phyloP scores from a whole-genome alignment of 2,797 vertebrate species.

The Myripristis jacobus region DNA sequence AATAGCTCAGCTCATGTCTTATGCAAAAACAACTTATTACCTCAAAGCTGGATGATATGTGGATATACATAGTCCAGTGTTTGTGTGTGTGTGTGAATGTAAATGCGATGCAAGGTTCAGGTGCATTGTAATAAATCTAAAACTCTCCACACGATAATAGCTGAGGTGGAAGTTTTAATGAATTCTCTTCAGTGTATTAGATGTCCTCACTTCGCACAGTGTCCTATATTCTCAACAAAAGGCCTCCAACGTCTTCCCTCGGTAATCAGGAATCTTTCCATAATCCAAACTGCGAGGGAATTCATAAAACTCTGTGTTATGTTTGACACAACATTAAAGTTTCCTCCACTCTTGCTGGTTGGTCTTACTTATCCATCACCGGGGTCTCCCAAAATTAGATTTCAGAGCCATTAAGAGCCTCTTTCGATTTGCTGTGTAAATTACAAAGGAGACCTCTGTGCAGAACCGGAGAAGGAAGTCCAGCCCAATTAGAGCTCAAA shows the following conservation, averaged over 20 bases:
- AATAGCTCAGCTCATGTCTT: background rate
- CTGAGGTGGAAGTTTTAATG: background rate
- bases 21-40: background rate
- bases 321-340: constrained; percentile 1
- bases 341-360: background rate
- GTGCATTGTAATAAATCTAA: constrained; percentile 1
- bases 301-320: background rate
- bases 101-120: background rate
- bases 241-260: background rate
- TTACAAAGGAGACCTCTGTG: too few species aligned
- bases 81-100: background rate
- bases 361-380: too few species aligned
- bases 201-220: background rate
- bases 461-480: too few species aligned
- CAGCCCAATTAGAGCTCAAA: too few species aligned
- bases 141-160: background rate
- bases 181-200: background rate
- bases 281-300: background rate
- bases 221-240: background rate
- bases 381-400: too few species aligned
- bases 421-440: too few species aligned
- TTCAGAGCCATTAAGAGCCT: too few species aligned
- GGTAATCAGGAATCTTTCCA: background rate
- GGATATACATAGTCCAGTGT: background rate
- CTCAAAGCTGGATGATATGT: background rate